Base-by-base conservation (phyloP, 2,888 invertebrate species). In the Uropetala carovei region DNA sequence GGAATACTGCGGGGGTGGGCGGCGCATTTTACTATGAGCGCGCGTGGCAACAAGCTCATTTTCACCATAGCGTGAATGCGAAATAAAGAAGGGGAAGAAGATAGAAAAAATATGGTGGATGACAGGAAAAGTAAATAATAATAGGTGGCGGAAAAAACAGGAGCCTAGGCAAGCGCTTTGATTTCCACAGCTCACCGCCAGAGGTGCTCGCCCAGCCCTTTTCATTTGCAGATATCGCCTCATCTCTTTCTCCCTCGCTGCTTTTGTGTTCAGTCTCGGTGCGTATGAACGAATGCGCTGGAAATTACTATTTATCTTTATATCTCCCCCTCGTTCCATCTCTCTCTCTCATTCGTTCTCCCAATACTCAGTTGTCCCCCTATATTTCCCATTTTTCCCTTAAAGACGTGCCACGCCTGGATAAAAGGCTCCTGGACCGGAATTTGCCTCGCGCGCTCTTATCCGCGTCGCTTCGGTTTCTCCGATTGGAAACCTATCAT, bases 111-210 rank as follows among this genome's bases (percentile, higher is more conserved):
- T 18, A 13, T 7, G 10, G n/a, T 43, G 68, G 27, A 27, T 0
- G 75, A 13, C 7, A 27, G 75, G 27, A 75, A 27, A 27, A 75
- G 16, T 27, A 75, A 5, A 75, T 68, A 7, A 75, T 68, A 7
- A n/a, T n/a, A 68, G 43, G 43, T 5, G 43, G 43, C 18, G 68
- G 68, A 27, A 27, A 11, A 75, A 75, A 27, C 13, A 75, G n/a
- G 60, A 86, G 58, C 59, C 86, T 22, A 60, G 64, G 4, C 30
- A 64, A 60, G 68, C 43, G 64, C 89, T 89, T 89, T 89, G 89
- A 89, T 89, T 89, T 56, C 43, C 86, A 30, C 60, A 30, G 86
- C 86, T 86, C 89, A 89, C 89, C 89, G 89, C 89, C 89, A 64
- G 89, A 89, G 89, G 89, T 89, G 89, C 89, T 89, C 60, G 59